Percentiles rank a stretch among this genome's conserved stretches.
phyloP scores from a whole-genome alignment of 2,888 invertebrate species.

The Epirrhoe tristata region DNA sequence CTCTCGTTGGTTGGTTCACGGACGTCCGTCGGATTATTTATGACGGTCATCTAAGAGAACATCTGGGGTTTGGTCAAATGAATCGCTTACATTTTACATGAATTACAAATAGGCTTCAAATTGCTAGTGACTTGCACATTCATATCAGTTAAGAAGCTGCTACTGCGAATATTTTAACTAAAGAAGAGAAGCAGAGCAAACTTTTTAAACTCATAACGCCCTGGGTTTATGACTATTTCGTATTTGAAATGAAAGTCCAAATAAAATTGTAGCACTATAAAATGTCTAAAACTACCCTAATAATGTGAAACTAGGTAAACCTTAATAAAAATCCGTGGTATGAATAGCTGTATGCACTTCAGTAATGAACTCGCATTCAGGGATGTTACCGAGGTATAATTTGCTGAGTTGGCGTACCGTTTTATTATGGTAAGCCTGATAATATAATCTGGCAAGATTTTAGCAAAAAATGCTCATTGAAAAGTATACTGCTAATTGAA shows the following conservation, averaged over 20 bases:
- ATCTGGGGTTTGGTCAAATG: not conserved
- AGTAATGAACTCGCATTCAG: conserved; percentile 45
- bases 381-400: conserved; percentile 39
- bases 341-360: conserved; percentile 41
- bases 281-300: conserved; percentile 21
- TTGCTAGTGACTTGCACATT: too few species aligned
- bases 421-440: conserved; percentile 3
- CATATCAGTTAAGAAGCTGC: too few species aligned
- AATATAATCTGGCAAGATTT: conserved; percentile 4
- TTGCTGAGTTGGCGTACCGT: conserved; percentile 29
- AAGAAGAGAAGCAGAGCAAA: not conserved
- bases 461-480: not conserved
- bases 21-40: not conserved
- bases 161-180: not conserved
- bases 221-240: not conserved
- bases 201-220: not conserved
- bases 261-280: conserved; percentile 10
- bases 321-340: conserved; percentile 34
- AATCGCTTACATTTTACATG: too few species aligned
- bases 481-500: conserved; percentile 1
- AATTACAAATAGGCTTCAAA: too few species aligned
- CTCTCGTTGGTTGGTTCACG: not conserved
- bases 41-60: not conserved
- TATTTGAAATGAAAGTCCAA: not conserved
- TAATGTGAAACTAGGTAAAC: conserved; percentile 32